phyloP scores from a whole-genome alignment of 2,797 vertebrate genomes.

The Pseudochirops cupreus region DNA sequence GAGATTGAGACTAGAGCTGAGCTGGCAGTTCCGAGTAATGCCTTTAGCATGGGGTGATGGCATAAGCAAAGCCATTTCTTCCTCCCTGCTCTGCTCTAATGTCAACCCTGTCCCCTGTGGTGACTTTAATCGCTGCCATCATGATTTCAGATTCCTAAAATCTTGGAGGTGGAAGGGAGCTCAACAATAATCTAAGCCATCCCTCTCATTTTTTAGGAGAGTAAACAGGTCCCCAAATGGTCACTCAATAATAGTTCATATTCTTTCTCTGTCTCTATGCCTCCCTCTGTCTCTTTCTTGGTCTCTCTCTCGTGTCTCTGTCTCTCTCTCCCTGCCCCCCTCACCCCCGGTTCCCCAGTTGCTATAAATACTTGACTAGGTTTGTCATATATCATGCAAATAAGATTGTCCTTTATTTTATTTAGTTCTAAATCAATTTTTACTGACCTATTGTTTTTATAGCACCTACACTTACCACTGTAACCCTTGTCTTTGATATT shows the following conservation, averaged over 20 bases:
- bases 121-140: neutral
- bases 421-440: neutral
- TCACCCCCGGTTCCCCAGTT: neutral
- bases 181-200: neutral
- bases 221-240: neutral
- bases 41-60: conserved; percentile 6
- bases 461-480: neutral
- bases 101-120: neutral
- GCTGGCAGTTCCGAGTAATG: neutral
- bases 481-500: neutral
- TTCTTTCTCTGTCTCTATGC: too few relatives aligned
- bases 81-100: neutral
- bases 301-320: too few relatives aligned
- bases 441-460: neutral
- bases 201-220: neutral
- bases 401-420: neutral
- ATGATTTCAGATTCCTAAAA: neutral
- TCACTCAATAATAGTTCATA: too few relatives aligned
- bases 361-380: neutral
- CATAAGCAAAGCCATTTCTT: neutral
- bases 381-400: neutral
- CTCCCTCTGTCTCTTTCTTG: too few relatives aligned
- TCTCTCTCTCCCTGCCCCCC: too few relatives aligned
- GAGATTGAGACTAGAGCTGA: neutral
- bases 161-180: neutral